phyloP scores from a whole-genome alignment of 2,797 vertebrate species.

The Cryptoprocta ferox region DNA sequence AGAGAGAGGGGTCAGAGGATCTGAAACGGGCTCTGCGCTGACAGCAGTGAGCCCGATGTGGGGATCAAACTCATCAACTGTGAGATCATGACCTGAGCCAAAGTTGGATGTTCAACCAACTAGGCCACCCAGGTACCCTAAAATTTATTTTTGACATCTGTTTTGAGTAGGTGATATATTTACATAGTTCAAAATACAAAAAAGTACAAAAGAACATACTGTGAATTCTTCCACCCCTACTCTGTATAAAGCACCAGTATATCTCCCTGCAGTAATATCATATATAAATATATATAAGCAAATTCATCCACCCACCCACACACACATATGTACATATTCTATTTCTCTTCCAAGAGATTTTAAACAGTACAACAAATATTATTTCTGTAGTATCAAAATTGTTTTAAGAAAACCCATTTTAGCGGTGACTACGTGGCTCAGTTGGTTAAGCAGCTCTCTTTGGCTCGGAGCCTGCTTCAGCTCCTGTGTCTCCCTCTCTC shows the following conservation, averaged over 20 bases:
- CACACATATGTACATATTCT: neutral
- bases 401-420: too few species aligned
- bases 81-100: too few species aligned
- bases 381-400: neutral
- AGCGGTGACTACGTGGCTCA: too few species aligned
- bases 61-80: too few species aligned
- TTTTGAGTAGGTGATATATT: neutral
- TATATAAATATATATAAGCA: neutral
- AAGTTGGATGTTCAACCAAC: too few species aligned
- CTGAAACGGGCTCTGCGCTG: too few species aligned
- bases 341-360: neutral
- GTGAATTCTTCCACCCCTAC: neutral
- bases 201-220: neutral
- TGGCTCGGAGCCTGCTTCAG: too few species aligned
- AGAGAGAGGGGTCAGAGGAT: too few species aligned
- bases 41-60: too few species aligned
- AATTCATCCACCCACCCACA: neutral
- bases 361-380: constrained; percentile 21
- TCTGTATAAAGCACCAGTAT: neutral
- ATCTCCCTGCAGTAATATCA: constrained; percentile 17
- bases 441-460: too few species aligned
- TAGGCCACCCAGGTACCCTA: too few species aligned
- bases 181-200: constrained; percentile 21
- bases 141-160: constrained; percentile 4
- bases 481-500: too few species aligned